Percentiles rank a stretch among this genome's conserved stretches.
phyloP scores from a whole-genome alignment of 2,113 vertebrate species.

The Hippopotamus amphibius region DNA sequence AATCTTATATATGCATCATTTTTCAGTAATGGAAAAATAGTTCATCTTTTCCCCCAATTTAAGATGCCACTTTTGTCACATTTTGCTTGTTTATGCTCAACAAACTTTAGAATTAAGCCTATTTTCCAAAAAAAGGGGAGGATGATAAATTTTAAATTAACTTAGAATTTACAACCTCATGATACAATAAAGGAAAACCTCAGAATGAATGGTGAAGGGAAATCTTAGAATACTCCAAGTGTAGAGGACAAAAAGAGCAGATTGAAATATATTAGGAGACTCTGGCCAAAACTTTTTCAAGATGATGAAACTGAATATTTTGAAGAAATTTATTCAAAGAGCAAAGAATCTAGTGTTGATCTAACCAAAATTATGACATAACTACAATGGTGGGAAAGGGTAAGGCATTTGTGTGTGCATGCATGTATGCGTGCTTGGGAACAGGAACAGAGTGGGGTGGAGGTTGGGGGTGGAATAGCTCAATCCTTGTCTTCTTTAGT shows the following conservation, averaged over 20 bases:
- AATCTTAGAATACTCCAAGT: background rate
- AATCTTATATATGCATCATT: background rate
- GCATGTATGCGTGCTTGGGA: background rate
- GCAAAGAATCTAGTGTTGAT: background rate
- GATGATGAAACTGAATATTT: slow-evolving; percentile 6
- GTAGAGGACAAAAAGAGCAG: background rate
- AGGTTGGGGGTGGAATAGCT: background rate
- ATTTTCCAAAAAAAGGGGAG: background rate
- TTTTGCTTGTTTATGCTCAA: background rate
- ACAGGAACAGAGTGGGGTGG: background rate
- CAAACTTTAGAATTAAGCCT: background rate
- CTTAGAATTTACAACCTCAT: background rate
- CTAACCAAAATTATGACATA: background rate
- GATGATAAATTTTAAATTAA: background rate
- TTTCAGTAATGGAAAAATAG: background rate
- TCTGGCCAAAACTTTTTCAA: background rate
- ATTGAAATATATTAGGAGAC: background rate
- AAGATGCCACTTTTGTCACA: background rate
- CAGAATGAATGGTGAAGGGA: background rate
- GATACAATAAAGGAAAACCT: background rate
- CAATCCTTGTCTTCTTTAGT: background rate
- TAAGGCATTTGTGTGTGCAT: background rate
- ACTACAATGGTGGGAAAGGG: background rate
- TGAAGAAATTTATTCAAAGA: slow-evolving; percentile 29
- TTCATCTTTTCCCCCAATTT: background rate